These are phyloP conservation scores for Ophion obscuratus DNA, from an alignment of 2,888 invertebrate genomes.

Conservation along the genomic window DNA sequence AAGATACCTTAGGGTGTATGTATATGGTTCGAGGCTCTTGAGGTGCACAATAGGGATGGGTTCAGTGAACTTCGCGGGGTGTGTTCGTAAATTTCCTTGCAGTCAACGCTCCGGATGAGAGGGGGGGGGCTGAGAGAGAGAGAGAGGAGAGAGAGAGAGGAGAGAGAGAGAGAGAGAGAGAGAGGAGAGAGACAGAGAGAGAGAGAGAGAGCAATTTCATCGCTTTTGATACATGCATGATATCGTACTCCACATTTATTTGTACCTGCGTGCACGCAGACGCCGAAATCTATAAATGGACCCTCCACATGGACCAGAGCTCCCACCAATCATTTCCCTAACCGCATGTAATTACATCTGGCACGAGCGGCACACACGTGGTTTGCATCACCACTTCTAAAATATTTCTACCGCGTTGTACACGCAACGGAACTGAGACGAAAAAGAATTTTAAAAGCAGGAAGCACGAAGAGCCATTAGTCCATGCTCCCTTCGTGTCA, in stretches of 20 bases:
- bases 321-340: no score
- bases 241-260: slow-evolving; percentile 1
- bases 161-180: background rate
- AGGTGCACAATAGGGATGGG: background rate
- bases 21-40: background rate
- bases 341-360: no score
- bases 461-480: no score
- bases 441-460: no score
- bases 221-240: background rate
- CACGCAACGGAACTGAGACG: no score
- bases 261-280: no score
- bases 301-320: no score
- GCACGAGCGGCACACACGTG: background rate
- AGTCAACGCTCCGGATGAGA: background rate
- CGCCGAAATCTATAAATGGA: no score
- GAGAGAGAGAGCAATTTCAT: background rate
- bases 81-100: background rate
- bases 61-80: background rate
- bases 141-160: background rate
- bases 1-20: background rate
- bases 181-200: no score
- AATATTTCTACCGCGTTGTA: no score
- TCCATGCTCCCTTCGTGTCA: no score
- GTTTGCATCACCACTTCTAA: background rate
- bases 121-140: background rate